Conservation (phyloP, 2,113 vertebrate species). For the Siniperca chuatsi region DNA sequence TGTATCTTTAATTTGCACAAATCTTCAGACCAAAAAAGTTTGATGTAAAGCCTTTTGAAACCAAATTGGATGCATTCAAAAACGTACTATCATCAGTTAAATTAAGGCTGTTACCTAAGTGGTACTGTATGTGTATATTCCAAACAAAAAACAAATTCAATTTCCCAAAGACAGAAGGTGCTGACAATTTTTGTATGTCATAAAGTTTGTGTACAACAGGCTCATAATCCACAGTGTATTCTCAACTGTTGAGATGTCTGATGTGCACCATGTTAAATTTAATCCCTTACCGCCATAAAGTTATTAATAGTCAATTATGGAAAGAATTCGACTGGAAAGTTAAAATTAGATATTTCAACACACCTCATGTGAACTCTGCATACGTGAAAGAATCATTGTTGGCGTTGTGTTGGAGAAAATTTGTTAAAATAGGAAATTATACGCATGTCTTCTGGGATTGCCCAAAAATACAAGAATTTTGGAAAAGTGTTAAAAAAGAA, state of each 20-base stretch:
- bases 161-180: constrained; percentile 45
- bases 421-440: too few species aligned
- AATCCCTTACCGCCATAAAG: not conserved
- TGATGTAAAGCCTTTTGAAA: not conserved
- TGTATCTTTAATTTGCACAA: not conserved
- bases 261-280: constrained; percentile 14
- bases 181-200: constrained; percentile 47
- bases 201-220: constrained; percentile 53
- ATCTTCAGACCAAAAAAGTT: not conserved
- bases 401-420: too few species aligned
- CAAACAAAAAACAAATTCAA: constrained; percentile 30
- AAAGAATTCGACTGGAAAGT: too few species aligned
- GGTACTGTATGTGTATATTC: not conserved
- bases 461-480: too few species aligned
- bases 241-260: constrained; percentile 33
- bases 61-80: not conserved
- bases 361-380: too few species aligned
- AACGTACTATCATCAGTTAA: not conserved
- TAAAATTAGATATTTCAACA: too few species aligned
- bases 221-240: constrained; percentile 35
- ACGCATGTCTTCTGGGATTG: too few species aligned
- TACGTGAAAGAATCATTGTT: too few species aligned
- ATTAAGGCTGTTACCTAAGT: not conserved
- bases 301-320: too few species aligned
- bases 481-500: too few species aligned